Evolutionary conservation across 2,888 invertebrate genomes (phyloP), one percentile per base, ranked within the genome.

Genomic region (Loripinus fragilis): DNA sequence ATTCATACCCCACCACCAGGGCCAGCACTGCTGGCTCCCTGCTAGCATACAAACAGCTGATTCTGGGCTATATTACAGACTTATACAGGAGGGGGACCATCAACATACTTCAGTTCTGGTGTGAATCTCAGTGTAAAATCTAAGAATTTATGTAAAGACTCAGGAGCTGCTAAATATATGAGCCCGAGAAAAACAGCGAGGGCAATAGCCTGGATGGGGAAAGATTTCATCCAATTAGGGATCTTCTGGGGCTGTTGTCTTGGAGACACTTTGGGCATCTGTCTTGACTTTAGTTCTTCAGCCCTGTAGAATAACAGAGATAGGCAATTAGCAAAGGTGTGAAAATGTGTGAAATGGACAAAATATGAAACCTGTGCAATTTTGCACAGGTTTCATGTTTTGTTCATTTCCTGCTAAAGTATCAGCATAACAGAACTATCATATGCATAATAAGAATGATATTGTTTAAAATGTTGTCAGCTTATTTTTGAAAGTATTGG

Each of bases 21-120:
- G 76, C 80, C 33, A 74, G 71, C 73, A 65, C 71, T 60, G 60
- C 42, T 67, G 67, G 67, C 41, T 38, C 60, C 55, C 55, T 69
- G 67, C 66, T 74, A 66, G 55, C 76, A 64, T 42, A 48, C 28
- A 5, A 12, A 52, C 52, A 73, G 38, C 38, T 48, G 23, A 48
- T 55, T 25, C 68, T 66, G 55, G 69, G 60, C 66, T 74, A 74
- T 68, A 72, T 45, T 60, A 48, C 33, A 8, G 15, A 8, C 75
- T 95, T 95, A 97, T 86, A 96, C 95, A 12, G 97, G 97, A 28
- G 97, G 97, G 17, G 97, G 97, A 82, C 97, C 97, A 79, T 96
- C 95, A n/a, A 97, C 95, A 93, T 97, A 97, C 87, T 96, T 96
- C 75, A 97, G 94, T 90, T 97, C 96, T 7, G 97, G 97, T n/a